Conservation (phyloP, 2,113 vertebrate genomes). For the Naja naja region DNA sequence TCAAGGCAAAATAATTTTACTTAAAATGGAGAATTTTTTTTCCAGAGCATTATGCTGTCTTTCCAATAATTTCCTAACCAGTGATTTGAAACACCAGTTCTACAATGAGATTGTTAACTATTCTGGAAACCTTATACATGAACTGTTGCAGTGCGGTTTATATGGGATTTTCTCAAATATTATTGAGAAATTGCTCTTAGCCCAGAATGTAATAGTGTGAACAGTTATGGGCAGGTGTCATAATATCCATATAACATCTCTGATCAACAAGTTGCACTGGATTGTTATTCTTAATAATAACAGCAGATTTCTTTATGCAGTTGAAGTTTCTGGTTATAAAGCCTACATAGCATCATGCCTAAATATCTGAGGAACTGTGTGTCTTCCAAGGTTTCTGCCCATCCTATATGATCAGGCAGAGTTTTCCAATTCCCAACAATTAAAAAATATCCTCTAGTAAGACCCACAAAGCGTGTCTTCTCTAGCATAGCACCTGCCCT, state of each 20-base stretch:
- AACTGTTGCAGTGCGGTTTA: neutral
- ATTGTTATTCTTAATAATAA: neutral
- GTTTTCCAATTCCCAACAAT: neutral
- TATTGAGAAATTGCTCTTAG: neutral
- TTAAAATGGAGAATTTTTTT: neutral
- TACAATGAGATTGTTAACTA: neutral
- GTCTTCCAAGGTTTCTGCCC: neutral
- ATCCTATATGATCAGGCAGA: neutral
- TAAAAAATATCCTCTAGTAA: neutral
- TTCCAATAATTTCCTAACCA: neutral
- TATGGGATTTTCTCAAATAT: neutral
- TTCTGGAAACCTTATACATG: neutral
- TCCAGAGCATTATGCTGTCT: neutral
- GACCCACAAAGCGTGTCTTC: neutral
- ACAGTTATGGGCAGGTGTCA: neutral
- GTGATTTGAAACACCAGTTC: neutral
- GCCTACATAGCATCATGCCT: neutral
- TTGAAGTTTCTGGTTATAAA: neutral
- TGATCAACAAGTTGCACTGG: neutral
- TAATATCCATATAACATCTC: neutral
- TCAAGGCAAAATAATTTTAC: neutral
- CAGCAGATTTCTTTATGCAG: neutral
- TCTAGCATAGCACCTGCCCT: neutral
- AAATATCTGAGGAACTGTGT: neutral
- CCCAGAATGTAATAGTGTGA: neutral